phyloP scores from a whole-genome alignment of 2,797 vertebrate genomes.

The Crenichthys baileyi region DNA sequence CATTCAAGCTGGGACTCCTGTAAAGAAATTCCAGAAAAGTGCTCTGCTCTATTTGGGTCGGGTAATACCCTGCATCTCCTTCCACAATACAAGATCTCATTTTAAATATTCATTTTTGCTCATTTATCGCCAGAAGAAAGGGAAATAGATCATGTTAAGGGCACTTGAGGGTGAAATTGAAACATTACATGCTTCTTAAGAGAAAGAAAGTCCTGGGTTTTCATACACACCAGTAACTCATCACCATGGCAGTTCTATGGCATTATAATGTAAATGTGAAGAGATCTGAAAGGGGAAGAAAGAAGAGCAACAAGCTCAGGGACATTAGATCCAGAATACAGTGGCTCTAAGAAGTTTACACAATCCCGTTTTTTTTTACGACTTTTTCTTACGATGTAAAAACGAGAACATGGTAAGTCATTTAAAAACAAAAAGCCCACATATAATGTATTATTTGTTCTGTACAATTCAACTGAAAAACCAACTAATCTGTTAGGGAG shows the following conservation, averaged over 20 bases:
- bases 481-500: no score
- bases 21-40: slow-evolving; percentile 77
- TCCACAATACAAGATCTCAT: slow-evolving; percentile 54
- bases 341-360: not conserved
- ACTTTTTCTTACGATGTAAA: not conserved
- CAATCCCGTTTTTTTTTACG: not conserved
- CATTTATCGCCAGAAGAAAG: slow-evolving; percentile 42
- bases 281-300: slow-evolving; percentile 31
- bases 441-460: not conserved
- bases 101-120: slow-evolving; percentile 59
- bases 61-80: slow-evolving; percentile 44
- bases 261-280: slow-evolving; percentile 63
- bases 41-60: slow-evolving; percentile 59
- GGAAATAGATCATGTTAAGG: slow-evolving; percentile 52
- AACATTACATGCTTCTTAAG: slow-evolving; percentile 57
- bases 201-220: slow-evolving; percentile 37
- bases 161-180: slow-evolving; percentile 42
- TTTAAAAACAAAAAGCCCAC: not conserved
- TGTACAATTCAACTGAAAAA: not conserved
- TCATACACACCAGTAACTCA: slow-evolving; percentile 32
- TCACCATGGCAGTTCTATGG: slow-evolving; percentile 61
- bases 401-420: no score
- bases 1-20: slow-evolving; percentile 71
- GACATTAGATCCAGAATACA: not conserved
- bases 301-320: slow-evolving; percentile 24